phyloP scores from a whole-genome alignment of 2,888 invertebrate species.

The Clepsis dumicolana region DNA sequence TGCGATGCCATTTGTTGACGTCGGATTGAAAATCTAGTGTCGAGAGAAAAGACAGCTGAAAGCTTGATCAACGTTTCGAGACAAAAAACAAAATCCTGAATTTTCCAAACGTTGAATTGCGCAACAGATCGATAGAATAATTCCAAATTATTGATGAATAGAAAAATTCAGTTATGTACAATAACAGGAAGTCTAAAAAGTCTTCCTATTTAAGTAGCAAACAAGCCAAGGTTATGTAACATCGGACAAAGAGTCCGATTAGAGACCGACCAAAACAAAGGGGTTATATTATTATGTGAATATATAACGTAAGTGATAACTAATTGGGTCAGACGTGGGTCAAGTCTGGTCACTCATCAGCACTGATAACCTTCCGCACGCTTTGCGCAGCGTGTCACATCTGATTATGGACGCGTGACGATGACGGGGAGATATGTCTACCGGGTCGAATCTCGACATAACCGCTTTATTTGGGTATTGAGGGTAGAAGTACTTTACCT shows the following conservation, averaged over 20 bases:
- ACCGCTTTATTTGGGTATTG: constrained; percentile 9
- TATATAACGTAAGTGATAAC: constrained; percentile 65
- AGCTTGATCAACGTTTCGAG: background rate
- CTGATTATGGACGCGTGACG: constrained; percentile 39
- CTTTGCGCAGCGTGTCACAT: constrained; percentile 47
- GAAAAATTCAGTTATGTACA: background rate
- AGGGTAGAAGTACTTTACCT: background rate
- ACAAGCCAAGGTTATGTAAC: constrained; percentile 26
- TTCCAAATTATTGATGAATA: too few species aligned
- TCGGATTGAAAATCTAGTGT: constrained; percentile 23
- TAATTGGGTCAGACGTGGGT: constrained; percentile 79
- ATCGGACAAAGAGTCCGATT: constrained; percentile 33
- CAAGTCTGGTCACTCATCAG: constrained; percentile 71
- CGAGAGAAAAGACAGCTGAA: constrained; percentile 5
- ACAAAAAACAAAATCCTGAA: background rate
- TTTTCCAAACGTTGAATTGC: too few species aligned
- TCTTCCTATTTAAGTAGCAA: constrained; percentile 27
- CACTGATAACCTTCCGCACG: constrained; percentile 73
- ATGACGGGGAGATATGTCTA: constrained; percentile 31
- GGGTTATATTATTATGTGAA: constrained; percentile 55
- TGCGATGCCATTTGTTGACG: constrained; percentile 7
- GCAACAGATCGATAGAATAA: too few species aligned
- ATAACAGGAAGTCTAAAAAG: background rate
- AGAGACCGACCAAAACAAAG: constrained; percentile 52
- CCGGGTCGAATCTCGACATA: background rate